Conservation (phyloP, 1,140 invertebrate species). For the Nomia melanderi region DNA sequence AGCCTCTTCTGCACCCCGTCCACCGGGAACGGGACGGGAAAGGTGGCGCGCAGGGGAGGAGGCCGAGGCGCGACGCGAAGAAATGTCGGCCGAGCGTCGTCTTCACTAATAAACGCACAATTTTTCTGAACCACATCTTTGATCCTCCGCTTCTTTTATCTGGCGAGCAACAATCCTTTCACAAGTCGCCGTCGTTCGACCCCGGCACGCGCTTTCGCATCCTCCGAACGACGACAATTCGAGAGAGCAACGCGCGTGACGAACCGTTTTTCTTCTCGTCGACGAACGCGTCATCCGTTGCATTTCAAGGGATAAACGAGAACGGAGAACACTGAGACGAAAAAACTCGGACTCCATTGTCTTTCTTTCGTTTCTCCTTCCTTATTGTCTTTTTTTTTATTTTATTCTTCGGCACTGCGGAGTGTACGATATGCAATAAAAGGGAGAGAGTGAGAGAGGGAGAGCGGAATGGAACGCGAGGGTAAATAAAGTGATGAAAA, state of each 20-base stretch:
- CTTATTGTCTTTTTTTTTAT: too few species aligned
- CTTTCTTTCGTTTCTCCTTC: too few species aligned
- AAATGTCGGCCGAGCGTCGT: conserved; percentile 62
- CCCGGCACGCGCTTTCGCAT: conserved; percentile 11
- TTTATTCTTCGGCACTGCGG: conserved; percentile 10
- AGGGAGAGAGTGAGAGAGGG: not conserved
- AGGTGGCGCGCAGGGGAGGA: too few species aligned
- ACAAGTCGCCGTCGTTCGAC: conserved; percentile 27
- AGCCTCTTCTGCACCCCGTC: too few species aligned
- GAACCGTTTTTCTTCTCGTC: not conserved
- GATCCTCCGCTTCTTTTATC: conserved; percentile 74
- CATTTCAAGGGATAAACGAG: not conserved
- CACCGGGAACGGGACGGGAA: not conserved
- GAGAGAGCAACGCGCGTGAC: too few species aligned
- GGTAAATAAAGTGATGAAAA: conserved; percentile 39
- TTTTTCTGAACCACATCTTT: conserved; percentile 79
- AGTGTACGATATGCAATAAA: conserved; percentile 38
- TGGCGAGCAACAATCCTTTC: conserved; percentile 45
- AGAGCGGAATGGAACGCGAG: conserved; percentile 40
- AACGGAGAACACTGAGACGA: not conserved
- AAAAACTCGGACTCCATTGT: conserved; percentile 11
- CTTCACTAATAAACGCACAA: conserved; percentile 81
- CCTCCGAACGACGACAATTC: not conserved
- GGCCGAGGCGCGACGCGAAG: conserved; percentile 29
- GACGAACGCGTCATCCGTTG: not conserved